Base-by-base conservation (phyloP, 2,113 vertebrate species). In the Urocolius indicus region DNA sequence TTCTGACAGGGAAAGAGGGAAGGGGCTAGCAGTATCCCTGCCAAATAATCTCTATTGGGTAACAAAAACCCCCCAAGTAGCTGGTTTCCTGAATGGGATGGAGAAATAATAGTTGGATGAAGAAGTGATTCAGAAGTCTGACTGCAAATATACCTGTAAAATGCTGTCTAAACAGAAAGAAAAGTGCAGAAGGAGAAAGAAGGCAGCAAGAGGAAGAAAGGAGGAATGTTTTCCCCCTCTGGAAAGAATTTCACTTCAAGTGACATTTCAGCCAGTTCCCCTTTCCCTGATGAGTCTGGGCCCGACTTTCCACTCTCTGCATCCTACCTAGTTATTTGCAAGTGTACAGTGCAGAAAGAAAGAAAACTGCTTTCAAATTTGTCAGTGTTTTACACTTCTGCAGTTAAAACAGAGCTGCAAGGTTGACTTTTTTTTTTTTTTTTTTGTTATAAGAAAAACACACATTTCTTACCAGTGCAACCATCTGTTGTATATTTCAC, bases 361-460 rank as follows among this genome's bases (percentile, higher is more conserved):
- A 87, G 41, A 87, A 90, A 95, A 95, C 76, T 3, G 29, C 27
- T 82, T 57, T 81, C 66, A 78, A 83, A 84, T 84, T 90, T 89
- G 90, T 67, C 78, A 94, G 71, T 8, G 5, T 84, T 94, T 96
- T 77, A 63, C 57, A 93, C 57, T 68, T 90, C 62, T 85, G 62
- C 19, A 23, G 82, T 71, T 92, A 91, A 93, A 22, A 68, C 66
- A 94, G 54, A 94, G 43, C 43, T 80, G 89, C 34, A 89, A 94
- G 68, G 77, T 82, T 89, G 91, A 85, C 34, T 75, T 23, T 11
- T 41, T 65, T 87, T 92, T 82, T 71, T 30, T 67, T 41, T 76
- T 61, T 45, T 29, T 45, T 73, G 27, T 92, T 79, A n/a, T 79
- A 59, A 92, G 79, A 71, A 92, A 94, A 92, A 34, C 59, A 82